Base-by-base conservation (phyloP, 2,113 vertebrate species). In the Gymnorhina tibicen region DNA sequence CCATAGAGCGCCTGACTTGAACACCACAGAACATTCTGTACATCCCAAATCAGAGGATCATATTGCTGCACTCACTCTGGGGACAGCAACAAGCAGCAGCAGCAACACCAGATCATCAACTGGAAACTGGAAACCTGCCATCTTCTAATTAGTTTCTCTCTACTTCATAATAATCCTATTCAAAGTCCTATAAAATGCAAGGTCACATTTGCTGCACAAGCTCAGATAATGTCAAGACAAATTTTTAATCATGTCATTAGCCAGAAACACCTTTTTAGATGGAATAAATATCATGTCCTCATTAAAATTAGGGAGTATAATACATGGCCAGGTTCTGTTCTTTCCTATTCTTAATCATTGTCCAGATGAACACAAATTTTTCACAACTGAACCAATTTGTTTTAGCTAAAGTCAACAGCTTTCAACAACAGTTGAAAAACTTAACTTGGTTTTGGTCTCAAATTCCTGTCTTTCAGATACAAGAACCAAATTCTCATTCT, bases 1-100 rank as follows among this genome's bases (percentile, higher is more conserved):
- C 97, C 97, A 87, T 56, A 49, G 82, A 93, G 60, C 3, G 85
- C 91, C 79, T 96, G 93, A 91, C 85, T 87, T 9, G 50, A 92
- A 94, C 95, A 93, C 92, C 81, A 96, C 94, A 96, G 97, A 97
- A 97, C 95, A 96, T 95, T 97, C 66, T 97, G 97, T 98, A 96
- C 95, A 95, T 97, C 96, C 97, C 75, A 0, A 76, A 94, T 85
- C 8, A 1, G 81, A 56, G 66, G 85, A 94, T 97, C 56, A 7
- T 35, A 70, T 94, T 97, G 76, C 87, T 93, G 74, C 1, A 3
- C 67, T 95, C 62, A 83, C 93, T 77, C 94, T 90, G 50, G 94
- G 96, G 94, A 94, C 87, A 89, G 83, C 81, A 96, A 92, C 83
- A 77, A 63, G 89, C 72, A 69, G 66, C 76, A 77, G 60, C 24